Base-by-base conservation (phyloP, 2,113 vertebrate genomes). In the Scomber scombrus region DNA sequence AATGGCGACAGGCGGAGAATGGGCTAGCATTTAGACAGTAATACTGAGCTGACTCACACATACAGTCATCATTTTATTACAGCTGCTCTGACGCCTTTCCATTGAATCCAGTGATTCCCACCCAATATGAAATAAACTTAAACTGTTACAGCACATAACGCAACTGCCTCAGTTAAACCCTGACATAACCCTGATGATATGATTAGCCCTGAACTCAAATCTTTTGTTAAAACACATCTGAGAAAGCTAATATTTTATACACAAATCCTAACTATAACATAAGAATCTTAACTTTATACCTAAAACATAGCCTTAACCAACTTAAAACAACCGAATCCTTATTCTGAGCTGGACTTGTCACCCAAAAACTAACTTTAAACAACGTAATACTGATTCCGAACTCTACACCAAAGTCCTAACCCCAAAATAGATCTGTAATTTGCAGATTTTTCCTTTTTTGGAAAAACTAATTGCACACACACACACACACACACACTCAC, bases 1-100 rank as follows among this genome's bases (percentile, higher is more conserved):
- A 71, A 81, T 54, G 74, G 34, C 34, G 51, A 75, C 61, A 62
- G 29, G 18, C 49, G 0, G 61, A 51, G 66, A 71, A 74, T 64
- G 75, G 77, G 60, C 74, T 68, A 82, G 74, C 52, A 71, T 21
- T 66, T 50, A 50, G 31, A 57, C 18, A 1, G 45, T 65, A 15
- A 79, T 21, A 23, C 21, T 58, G 4, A 57, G 58, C 60, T 87
- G 89, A 85, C 51, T 86, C 75, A 84, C 50, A 84, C 10, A 47
- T 29, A 71, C 51, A 40, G 60, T 60, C 31, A 18, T 18, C 11
- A 6, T 60, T 61, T 7, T 21, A 56, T 47, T 47, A 54, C 18
- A 12, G 9, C 31, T 26, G 40, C 60, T 54, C 1, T n/a, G 21
- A 61, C 51, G 21, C 57, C 19, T 85, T 72, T 82, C 19, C 31